Percentiles rank a stretch among this genome's conserved stretches.
These are phyloP conservation scores for Alosa sapidissima DNA, from an alignment of 2,797 vertebrate genomes.

Conservation along the genomic window DNA sequence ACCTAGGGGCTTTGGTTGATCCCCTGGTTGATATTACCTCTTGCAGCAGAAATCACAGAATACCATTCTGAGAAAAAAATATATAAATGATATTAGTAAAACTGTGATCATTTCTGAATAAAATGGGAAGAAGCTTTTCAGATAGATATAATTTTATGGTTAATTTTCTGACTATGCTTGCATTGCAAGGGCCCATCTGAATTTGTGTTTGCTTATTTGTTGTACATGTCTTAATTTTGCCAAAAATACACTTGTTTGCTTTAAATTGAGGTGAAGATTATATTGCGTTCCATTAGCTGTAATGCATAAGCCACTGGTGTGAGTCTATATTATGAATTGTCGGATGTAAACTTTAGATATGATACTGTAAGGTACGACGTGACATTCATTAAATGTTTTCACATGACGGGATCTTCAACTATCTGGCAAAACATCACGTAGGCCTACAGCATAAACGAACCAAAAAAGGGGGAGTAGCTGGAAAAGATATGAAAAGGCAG, in stretches of 20 bases:
- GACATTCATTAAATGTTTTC: slow-evolving; percentile 7
- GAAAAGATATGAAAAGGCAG: background rate
- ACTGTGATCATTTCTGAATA: background rate
- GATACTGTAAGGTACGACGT: background rate
- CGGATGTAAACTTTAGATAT: background rate
- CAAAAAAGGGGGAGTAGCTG: background rate
- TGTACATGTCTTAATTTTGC: background rate
- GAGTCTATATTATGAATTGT: background rate
- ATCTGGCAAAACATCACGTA: background rate
- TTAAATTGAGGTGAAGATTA: background rate
- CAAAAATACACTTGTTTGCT: background rate
- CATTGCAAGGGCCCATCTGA: background rate
- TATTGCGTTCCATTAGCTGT: background rate
- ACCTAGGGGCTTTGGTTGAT: slow-evolving; percentile 36
- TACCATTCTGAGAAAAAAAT: slow-evolving; percentile 14
- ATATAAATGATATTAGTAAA: background rate
- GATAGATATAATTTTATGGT: background rate
- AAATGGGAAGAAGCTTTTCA: background rate
- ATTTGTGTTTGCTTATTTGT: background rate
- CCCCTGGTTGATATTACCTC: slow-evolving; percentile 41
- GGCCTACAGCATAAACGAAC: background rate
- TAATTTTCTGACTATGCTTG: background rate
- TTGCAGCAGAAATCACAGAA: slow-evolving; percentile 35
- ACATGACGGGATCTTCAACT: background rate
- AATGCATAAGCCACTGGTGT: background rate